Percentiles rank a stretch among this genome's conserved stretches.
Evolutionary conservation across 92 coral and sea anemone genomes (phyloP).

Genomic region (Nematostella vectensis): DNA sequence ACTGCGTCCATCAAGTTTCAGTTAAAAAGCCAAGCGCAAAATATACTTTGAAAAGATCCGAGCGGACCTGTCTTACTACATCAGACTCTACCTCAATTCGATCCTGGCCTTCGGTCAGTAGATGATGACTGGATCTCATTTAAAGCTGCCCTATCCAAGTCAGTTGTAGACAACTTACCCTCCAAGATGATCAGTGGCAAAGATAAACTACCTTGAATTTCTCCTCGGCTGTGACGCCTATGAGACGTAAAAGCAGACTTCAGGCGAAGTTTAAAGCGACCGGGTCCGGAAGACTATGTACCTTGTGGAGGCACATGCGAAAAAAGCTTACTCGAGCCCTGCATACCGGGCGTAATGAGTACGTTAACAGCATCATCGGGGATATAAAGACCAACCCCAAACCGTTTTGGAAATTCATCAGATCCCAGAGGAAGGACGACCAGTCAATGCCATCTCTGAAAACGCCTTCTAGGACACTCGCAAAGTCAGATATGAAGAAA

Average conservation of each 20-base stretch:
- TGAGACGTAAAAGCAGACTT: conserved; percentile 6
- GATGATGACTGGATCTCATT: background rate
- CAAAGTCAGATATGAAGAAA: background rate
- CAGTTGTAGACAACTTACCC: background rate
- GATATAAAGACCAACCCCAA: conserved; percentile 5
- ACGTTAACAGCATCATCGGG: conserved; percentile 4
- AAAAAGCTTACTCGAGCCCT: background rate
- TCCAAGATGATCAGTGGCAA: conserved; percentile 3
- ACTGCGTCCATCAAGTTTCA: background rate
- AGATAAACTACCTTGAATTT: conserved; percentile 4
- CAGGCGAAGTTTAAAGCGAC: conserved; percentile 2
- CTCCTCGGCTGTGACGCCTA: background rate
- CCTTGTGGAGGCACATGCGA: background rate
- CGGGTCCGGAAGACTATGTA: background rate
- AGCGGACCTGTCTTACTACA: too few species aligned
- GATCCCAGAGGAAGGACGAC: conserved; percentile 9
- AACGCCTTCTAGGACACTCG: background rate
- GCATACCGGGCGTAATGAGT: background rate
- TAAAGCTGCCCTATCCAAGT: background rate
- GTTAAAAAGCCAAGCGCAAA: too few species aligned
- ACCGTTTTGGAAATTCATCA: conserved; percentile 11
- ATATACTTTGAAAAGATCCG: too few species aligned
- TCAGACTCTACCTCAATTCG: too few species aligned
- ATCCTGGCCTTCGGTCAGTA: too few species aligned
- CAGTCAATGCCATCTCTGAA: conserved; percentile 10